Percentiles rank a stretch among this genome's conserved stretches.
These are phyloP conservation scores for Agrypnus murinus DNA, from an alignment of 2,888 invertebrate species.

Conservation along the genomic window DNA sequence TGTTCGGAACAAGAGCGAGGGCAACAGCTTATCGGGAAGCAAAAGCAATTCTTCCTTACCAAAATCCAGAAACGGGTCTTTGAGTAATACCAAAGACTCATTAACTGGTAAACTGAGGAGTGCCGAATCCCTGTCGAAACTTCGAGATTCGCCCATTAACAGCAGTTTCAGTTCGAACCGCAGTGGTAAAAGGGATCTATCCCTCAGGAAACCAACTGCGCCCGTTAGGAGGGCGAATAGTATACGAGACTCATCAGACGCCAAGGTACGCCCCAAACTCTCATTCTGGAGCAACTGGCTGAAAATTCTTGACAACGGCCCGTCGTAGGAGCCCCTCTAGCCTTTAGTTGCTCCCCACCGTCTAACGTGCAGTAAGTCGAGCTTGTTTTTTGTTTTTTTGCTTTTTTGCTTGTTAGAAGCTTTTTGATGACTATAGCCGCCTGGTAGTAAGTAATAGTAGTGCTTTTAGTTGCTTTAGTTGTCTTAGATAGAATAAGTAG, in stretches of 20 bases:
- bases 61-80: slow-evolving; percentile 69
- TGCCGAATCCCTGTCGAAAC: slow-evolving; percentile 72
- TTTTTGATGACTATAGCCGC: slow-evolving; percentile 28
- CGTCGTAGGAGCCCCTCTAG: slow-evolving; percentile 68
- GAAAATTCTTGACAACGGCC: slow-evolving; percentile 76
- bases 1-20: slow-evolving; percentile 66
- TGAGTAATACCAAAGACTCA: slow-evolving; percentile 71
- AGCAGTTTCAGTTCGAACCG: slow-evolving; percentile 58
- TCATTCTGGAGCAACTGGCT: slow-evolving; percentile 82
- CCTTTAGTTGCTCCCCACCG: slow-evolving; percentile 66
- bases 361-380: slow-evolving; percentile 69
- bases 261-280: slow-evolving; percentile 84
- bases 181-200: slow-evolving; percentile 57
- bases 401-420: slow-evolving; percentile 58
- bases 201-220: slow-evolving; percentile 62
- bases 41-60: slow-evolving; percentile 66
- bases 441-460: slow-evolving; percentile 43
- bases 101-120: slow-evolving; percentile 72
- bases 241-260: slow-evolving; percentile 70
- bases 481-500: neutral
- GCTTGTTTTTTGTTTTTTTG: slow-evolving; percentile 68
- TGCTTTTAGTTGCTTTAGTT: neutral
- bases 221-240: slow-evolving; percentile 65
- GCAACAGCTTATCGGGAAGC: slow-evolving; percentile 65
- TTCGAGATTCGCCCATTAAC: slow-evolving; percentile 62